Evolutionary conservation across 2,113 vertebrate species (phyloP).

Genomic region (Otus sunia): DNA sequence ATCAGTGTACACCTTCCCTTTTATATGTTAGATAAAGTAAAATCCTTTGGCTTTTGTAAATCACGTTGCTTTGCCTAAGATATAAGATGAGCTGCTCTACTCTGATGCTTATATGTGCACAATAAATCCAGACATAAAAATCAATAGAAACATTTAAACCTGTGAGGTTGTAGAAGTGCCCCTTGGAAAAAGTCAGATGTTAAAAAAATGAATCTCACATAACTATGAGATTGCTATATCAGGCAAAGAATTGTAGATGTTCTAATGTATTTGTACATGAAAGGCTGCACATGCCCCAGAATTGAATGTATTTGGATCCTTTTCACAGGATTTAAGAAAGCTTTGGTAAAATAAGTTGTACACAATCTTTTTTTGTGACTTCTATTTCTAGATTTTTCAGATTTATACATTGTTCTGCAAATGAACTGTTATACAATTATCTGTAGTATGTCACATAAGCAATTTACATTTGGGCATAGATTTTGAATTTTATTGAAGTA

Average conservation of each 20-base stretch:
- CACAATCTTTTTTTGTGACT: neutral
- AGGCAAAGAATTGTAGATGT: conserved; percentile 5
- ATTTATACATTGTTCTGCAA: neutral
- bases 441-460: neutral
- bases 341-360: neutral
- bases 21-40: neutral
- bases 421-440: neutral
- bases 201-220: conserved; percentile 27
- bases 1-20: neutral
- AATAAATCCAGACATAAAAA: conserved; percentile 73
- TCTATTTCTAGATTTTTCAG: neutral
- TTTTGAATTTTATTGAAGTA: neutral
- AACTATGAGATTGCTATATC: neutral
- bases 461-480: neutral
- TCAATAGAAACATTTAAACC: conserved; percentile 75
- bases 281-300: too few species aligned
- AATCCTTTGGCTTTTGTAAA: conserved; percentile 6
- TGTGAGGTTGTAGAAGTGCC: conserved; percentile 39
- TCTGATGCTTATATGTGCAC: conserved; percentile 52
- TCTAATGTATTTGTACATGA: neutral
- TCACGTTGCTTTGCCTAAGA: conserved; percentile 51
- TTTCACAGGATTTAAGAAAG: neutral
- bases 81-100: conserved; percentile 41
- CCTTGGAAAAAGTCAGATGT: conserved; percentile 65
- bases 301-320: neutral